Evolutionary conservation across 1,140 invertebrate genomes (phyloP), one percentile per base, ranked within the genome.

Genomic region (Rhopalosiphum maidis): DNA sequence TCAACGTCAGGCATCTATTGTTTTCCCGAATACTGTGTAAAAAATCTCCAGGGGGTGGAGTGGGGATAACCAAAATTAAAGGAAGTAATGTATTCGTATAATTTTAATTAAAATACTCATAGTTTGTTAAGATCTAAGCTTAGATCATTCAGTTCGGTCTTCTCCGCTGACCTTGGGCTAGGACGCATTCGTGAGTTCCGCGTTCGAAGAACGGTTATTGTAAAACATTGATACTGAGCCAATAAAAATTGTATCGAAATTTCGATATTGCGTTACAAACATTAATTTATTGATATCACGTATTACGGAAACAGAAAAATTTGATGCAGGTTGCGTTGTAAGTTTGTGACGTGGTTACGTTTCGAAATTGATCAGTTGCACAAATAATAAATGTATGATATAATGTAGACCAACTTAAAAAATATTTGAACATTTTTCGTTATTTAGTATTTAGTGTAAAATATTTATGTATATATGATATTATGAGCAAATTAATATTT

Each of bases 181-280:
- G n/a, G 68, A 48, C 68, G 68, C 68, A 21, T 0, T 48, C 46
- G 90, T 83, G 90, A 91, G 90, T 91, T 91, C 90, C 90, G 90
- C 68, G n/a, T 91, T 91, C 43, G 30, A 43, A 77, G 41, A 91
- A 91, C 90, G 30, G 55, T 35, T 25, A 35, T 37, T 37, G 30
- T 35, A 51, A 35, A 55, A 30, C 22, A 37, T 35, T 55, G 60
- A 22, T n/a, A 18, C 11, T 1, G 55, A 68, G 54, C 54, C 88
- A 90, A 90, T 90, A 90, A 91, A 68, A 91, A 68, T 91, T 43
- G 54, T 77, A 46, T 77, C 55, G 37, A 91, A 68, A 77, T 68
- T 60, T 91, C 18, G 23, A 43, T 35, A 68, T 46, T 43, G 25
- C 25, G 55, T 68, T 41, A 30, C 41, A 37, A 21, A 22, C 6